Evolutionary conservation across 2,113 vertebrate genomes (phyloP).

Genomic region (Danionella cerebrum): DNA sequence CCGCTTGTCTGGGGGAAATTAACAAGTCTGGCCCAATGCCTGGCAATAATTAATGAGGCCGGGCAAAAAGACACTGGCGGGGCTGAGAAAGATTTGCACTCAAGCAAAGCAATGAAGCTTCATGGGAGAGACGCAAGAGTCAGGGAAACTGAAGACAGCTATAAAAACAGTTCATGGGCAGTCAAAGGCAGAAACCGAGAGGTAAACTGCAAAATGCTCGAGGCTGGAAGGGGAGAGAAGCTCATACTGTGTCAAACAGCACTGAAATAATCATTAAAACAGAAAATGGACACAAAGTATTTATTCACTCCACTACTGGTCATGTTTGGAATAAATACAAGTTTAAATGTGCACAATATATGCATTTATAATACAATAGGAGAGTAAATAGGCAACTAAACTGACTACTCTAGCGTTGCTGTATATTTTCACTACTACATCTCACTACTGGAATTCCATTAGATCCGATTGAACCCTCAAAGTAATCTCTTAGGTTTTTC

Average conservation of each 20-base stretch:
- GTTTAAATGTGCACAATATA: no score
- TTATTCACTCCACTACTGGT: not conserved
- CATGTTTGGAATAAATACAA: not conserved
- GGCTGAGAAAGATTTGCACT: constrained; percentile 30
- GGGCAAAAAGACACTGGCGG: constrained; percentile 30
- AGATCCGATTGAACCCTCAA: no score
- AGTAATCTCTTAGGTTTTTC: no score
- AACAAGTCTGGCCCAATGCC: constrained; percentile 44
- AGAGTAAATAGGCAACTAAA: no score
- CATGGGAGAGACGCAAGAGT: not conserved
- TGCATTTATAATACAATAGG: no score
- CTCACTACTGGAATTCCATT: no score
- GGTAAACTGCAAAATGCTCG: constrained; percentile 20
- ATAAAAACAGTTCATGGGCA: constrained; percentile 17
- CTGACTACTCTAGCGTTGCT: no score
- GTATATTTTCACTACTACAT: no score
- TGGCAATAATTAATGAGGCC: constrained; percentile 54
- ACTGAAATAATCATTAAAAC: not conserved
- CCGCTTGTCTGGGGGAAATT: constrained; percentile 47
- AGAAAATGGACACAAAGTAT: not conserved
- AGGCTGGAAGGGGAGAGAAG: not conserved
- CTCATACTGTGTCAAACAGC: not conserved
- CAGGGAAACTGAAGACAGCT: constrained; percentile 10
- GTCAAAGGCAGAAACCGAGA: not conserved
- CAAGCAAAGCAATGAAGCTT: constrained; percentile 9